Evolutionary conservation across 2,113 vertebrate species (phyloP), one percentile per base, ranked within the genome.

Genomic region (Pedionomus torquatus): DNA sequence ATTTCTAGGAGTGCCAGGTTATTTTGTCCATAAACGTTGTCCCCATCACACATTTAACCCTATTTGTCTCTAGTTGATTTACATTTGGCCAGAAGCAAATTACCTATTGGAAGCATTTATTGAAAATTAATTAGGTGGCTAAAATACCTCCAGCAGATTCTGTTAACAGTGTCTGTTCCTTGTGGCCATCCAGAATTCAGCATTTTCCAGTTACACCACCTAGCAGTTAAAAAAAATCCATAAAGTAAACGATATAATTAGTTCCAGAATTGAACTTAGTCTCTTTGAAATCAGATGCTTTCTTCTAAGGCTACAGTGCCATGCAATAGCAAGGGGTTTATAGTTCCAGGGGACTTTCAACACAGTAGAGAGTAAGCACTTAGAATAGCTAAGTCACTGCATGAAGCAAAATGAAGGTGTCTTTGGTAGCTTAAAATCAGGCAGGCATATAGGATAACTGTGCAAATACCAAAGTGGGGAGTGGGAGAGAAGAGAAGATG

Each of bases 101-200:
- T 95, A 97, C 98, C 97, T 97, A 98, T 97, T 98, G 97, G 88
- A 96, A 98, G 97, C 96, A 98, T 98, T 98, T 97, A 98, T 98
- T 98, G 98, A 98, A 97, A 98, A 98, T 98, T 98, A 98, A 98
- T 98, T 98, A 98, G 98, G 98, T 98, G 98, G 97, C 97, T 98
- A 96, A 98, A 98, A 96, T 96, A 97, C 98, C 98, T 97, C 71
- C 91, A 97, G 98, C 97, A 96, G 97, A 91, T 97, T 97, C 95
- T 93, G 94, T 97, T 97, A 90, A 89, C 94, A 64, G 96, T 84
- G 94, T 89, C 71, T 95, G 96, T 87, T 98, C 97, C 97, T 97
- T 95, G 94, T 93, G 83, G 96, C 96, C 96, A 95, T 87, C 97
- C 97, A 97, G 94, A 96, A 93, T 87, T 88, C 87, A 54, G 37